Evolutionary conservation across 1,140 invertebrate genomes (phyloP).

Genomic region (Vollenhovia emeryi): DNA sequence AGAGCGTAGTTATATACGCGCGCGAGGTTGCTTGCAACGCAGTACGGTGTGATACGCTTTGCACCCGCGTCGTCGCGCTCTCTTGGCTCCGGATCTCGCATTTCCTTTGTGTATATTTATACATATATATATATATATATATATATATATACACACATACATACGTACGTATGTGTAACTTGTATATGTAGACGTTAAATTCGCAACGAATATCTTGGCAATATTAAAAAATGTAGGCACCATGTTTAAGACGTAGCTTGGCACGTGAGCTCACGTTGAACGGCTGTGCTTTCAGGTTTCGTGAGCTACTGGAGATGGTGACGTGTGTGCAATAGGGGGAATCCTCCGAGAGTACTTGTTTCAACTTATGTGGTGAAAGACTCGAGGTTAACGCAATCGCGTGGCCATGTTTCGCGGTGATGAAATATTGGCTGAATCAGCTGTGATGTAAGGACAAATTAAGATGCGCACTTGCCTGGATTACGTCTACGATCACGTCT

Average conservation of each 20-base stretch:
- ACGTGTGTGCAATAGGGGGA: conserved; percentile 40
- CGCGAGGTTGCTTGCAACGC: not conserved
- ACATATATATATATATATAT: not conserved
- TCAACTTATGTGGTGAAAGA: not conserved
- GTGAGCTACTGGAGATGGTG: conserved; percentile 38
- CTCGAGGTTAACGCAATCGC: not conserved
- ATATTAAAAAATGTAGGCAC: not conserved
- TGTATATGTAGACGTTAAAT: conserved; percentile 12
- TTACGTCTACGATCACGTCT: conserved; percentile 31
- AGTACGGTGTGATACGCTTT: conserved; percentile 13
- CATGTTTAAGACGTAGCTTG: not conserved
- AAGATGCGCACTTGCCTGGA: conserved; percentile 48
- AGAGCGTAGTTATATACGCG: not conserved
- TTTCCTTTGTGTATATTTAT: not conserved
- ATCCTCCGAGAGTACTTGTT: conserved; percentile 1
- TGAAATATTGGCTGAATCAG: conserved; percentile 2
- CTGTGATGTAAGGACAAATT: conserved; percentile 23
- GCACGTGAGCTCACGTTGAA: conserved; percentile 5
- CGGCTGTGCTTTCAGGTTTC: conserved; percentile 60
- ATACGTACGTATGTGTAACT: not conserved
- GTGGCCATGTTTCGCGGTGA: conserved; percentile 14
- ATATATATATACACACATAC: not conserved
- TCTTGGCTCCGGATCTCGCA: not conserved
- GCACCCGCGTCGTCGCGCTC: not conserved
- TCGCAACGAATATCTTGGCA: not conserved